Evolutionary conservation across 2,888 invertebrate species (phyloP).

Genomic region (Alsophila aescularia): DNA sequence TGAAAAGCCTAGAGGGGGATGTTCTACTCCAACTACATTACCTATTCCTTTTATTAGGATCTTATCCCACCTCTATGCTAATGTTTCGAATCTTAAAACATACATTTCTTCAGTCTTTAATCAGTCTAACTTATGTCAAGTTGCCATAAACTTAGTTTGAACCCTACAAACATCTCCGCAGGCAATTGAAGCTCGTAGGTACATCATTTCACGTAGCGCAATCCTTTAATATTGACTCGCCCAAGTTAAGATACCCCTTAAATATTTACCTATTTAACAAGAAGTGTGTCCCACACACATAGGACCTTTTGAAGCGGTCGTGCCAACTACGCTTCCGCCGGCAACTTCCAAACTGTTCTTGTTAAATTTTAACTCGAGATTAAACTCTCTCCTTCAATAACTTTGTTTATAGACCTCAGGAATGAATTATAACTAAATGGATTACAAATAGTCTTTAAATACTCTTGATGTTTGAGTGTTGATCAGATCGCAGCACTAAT

Average conservation of each 20-base stretch:
- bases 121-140: neutral
- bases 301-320: constrained; percentile 11
- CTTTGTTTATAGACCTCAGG: constrained; percentile 19
- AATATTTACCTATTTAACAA: constrained; percentile 13
- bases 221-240: constrained; percentile 6
- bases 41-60: too few relatives aligned
- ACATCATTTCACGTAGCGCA: constrained; percentile 12
- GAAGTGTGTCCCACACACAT: neutral
- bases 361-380: constrained; percentile 19
- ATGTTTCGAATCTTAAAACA: too few relatives aligned
- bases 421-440: constrained; percentile 23
- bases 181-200: constrained; percentile 23
- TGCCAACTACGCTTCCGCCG: constrained; percentile 2
- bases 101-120: neutral
- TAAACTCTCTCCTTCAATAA: constrained; percentile 16
- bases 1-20: too few relatives aligned
- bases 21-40: too few relatives aligned
- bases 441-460: neutral
- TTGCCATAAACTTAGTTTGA: neutral
- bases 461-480: neutral
- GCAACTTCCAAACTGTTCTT: constrained; percentile 6
- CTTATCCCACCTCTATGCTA: too few relatives aligned
- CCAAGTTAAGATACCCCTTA: constrained; percentile 5
- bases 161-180: constrained; percentile 17
- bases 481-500: neutral